These are phyloP conservation scores for Thunnus maccoyii DNA, from an alignment of 2,113 vertebrate genomes.

Conservation along the genomic window DNA sequence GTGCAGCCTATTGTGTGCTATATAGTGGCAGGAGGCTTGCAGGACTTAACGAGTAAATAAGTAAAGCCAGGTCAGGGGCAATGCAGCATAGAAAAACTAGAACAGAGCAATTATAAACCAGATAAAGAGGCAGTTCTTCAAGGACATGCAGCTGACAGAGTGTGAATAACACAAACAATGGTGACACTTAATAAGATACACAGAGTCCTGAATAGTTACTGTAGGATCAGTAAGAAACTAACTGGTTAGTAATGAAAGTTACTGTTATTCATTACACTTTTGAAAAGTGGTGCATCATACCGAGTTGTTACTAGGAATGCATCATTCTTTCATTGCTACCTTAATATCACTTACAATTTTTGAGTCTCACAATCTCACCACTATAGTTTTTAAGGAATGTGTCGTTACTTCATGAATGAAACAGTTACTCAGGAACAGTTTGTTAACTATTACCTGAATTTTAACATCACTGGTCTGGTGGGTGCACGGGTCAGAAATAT, in stretches of 20 bases:
- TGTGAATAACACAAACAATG: not conserved
- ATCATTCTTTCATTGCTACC: not conserved
- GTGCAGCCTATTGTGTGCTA: not conserved
- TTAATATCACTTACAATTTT: too few relatives aligned
- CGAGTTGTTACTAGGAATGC: not conserved
- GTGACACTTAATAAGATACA: not conserved
- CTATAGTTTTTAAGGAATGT: not conserved
- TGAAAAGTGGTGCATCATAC: not conserved
- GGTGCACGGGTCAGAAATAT: not conserved
- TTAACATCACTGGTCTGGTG: not conserved
- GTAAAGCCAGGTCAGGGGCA: constrained; percentile 21
- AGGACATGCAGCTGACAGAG: not conserved
- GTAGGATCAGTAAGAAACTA: not conserved
- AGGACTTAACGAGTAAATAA: constrained; percentile 14
- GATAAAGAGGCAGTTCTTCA: not conserved
- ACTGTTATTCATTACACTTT: too few relatives aligned
- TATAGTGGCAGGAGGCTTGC: not conserved
- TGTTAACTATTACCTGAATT: not conserved
- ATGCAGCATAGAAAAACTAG: constrained; percentile 16
- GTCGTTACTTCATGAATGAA: not conserved
- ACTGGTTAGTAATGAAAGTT: not conserved
- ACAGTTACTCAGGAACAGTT: not conserved
- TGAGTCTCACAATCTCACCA: not conserved
- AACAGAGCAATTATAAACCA: constrained; percentile 20
- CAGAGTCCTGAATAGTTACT: not conserved